Conservation (phyloP, 2,113 vertebrate species). For the Mola mola region DNA sequence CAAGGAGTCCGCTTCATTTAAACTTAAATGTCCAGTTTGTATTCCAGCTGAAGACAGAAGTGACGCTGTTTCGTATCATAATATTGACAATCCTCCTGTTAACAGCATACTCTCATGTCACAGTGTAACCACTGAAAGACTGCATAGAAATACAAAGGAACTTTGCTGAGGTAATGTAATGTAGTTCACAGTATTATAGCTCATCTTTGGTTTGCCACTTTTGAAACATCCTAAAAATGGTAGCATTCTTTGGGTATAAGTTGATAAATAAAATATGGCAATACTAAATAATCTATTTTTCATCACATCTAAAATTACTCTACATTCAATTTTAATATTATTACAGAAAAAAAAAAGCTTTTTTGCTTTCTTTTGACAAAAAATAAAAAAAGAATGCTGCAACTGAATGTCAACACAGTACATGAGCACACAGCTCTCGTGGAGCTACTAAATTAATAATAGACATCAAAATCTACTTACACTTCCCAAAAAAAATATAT, state of each 20-base stretch:
- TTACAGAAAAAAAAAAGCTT: not conserved
- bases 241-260: not conserved
- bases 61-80: constrained; percentile 6
- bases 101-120: constrained; percentile 17
- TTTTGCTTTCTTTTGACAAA: too few species aligned
- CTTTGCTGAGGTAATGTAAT: constrained; percentile 7
- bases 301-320: not conserved
- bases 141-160: constrained; percentile 27
- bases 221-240: not conserved
- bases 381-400: not conserved
- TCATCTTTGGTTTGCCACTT: constrained; percentile 24
- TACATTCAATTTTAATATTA: not conserved
- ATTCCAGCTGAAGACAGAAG: too few species aligned
- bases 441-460: constrained; percentile 21
- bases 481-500: constrained; percentile 14
- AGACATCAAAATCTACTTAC: constrained; percentile 28
- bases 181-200: not conserved
- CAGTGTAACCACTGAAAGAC: constrained; percentile 13
- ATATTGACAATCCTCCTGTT: not conserved
- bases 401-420: constrained; percentile 7
- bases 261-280: not conserved
- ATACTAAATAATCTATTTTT: not conserved
- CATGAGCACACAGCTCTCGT: constrained; percentile 12
- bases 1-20: too few species aligned
- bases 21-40: too few species aligned